phyloP scores from a whole-genome alignment of 2,113 vertebrate species.

The Bagarius yarrelli region DNA sequence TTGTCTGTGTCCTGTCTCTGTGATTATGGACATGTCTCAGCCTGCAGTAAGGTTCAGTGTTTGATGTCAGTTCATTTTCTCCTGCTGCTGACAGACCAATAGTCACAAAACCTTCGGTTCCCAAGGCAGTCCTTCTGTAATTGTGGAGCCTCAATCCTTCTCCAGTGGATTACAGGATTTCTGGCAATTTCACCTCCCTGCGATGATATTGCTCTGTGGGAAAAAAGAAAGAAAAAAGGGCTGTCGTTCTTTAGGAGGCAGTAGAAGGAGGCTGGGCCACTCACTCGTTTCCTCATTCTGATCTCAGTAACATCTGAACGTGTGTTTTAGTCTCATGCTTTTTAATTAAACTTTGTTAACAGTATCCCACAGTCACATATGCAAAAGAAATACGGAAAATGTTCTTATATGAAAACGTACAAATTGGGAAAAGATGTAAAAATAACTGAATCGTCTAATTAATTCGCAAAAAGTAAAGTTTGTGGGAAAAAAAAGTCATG shows the following conservation, averaged over 20 bases:
- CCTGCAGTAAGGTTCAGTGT: slow-evolving; percentile 75
- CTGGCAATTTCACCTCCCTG: slow-evolving; percentile 66
- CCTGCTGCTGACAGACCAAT: slow-evolving; percentile 75
- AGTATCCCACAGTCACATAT: no score
- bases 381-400: not conserved
- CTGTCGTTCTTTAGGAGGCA: slow-evolving; percentile 9
- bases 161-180: slow-evolving; percentile 69
- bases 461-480: no score
- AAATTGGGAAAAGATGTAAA: not conserved
- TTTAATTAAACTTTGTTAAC: not conserved
- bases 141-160: slow-evolving; percentile 66
- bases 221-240: slow-evolving; percentile 53
- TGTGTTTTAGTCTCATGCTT: not conserved
- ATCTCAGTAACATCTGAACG: not conserved
- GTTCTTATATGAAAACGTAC: no score
- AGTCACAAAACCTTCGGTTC: slow-evolving; percentile 61
- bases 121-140: slow-evolving; percentile 65
- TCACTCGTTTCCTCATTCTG: not conserved
- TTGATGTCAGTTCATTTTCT: slow-evolving; percentile 80
- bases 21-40: slow-evolving; percentile 74
- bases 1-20: slow-evolving; percentile 52
- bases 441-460: not conserved
- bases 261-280: slow-evolving; percentile 9
- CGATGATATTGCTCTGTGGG: slow-evolving; percentile 71
- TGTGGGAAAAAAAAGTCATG: no score